phyloP scores from a whole-genome alignment of 1,140 invertebrate species.

The Akabosia matsudoensis region DNA sequence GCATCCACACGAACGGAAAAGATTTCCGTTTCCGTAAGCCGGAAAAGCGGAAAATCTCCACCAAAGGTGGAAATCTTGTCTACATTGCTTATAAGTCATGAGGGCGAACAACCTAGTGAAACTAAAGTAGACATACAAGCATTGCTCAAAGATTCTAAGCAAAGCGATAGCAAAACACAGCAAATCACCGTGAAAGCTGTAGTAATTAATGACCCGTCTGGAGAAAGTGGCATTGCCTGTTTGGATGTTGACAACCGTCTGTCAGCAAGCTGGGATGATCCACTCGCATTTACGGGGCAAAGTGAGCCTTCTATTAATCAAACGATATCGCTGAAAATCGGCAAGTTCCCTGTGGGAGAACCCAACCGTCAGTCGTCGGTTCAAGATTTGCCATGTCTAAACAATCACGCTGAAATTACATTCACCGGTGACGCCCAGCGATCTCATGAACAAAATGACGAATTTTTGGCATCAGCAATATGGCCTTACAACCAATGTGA shows the following conservation, averaged over 20 bases:
- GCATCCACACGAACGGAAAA: background rate
- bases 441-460: slow-evolving; percentile 27
- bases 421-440: slow-evolving; percentile 25
- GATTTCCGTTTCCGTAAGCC: background rate
- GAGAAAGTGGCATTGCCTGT: background rate
- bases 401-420: slow-evolving; percentile 27
- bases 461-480: background rate
- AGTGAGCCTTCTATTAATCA: slow-evolving; percentile 35
- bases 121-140: background rate
- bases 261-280: background rate
- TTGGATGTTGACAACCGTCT: background rate
- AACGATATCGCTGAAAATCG: slow-evolving; percentile 28
- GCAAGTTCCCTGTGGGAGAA: slow-evolving; percentile 7
- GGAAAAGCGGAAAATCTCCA: background rate
- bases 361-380: slow-evolving; percentile 10
- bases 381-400: slow-evolving; percentile 26
- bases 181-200: slow-evolving; percentile 5
- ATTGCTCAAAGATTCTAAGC: background rate
- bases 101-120: background rate
- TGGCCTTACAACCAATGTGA: slow-evolving; percentile 43
- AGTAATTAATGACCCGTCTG: background rate
- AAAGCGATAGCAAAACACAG: background rate
- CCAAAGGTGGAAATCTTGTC: background rate
- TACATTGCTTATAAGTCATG: background rate
- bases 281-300: slow-evolving; percentile 27